Conservation (phyloP, 2,888 invertebrate genomes). For the Orchesellides sinensis region DNA sequence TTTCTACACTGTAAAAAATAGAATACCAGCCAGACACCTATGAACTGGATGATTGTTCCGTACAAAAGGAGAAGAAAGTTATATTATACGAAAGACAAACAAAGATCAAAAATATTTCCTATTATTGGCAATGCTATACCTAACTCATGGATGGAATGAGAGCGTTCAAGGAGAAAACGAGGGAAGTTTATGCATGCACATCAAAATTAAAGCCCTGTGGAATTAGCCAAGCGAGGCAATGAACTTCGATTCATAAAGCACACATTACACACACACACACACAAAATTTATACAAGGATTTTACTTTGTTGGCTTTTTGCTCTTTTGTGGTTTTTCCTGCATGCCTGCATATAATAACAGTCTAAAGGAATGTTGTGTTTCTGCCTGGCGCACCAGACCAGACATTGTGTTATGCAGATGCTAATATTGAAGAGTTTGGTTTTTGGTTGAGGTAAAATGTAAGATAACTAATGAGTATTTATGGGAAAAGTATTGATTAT, state of each 20-base stretch:
- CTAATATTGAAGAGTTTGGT: background rate
- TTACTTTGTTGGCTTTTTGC: background rate
- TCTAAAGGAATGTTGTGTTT: too few species aligned
- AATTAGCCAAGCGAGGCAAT: slow-evolving; percentile 56
- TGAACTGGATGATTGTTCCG: background rate
- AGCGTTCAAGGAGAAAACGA: slow-evolving; percentile 39
- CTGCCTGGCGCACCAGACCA: too few species aligned
- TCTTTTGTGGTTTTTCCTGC: background rate
- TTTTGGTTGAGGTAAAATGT: background rate
- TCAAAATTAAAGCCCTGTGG: slow-evolving; percentile 52
- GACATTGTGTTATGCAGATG: too few species aligned
- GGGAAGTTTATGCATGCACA: slow-evolving; percentile 41
- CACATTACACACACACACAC: too few species aligned
- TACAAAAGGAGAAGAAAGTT: too few species aligned
- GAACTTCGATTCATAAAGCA: slow-evolving; percentile 42
- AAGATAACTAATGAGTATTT: slow-evolving; percentile 66
- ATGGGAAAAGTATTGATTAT: slow-evolving; percentile 65
- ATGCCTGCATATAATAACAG: too few species aligned
- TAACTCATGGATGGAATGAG: slow-evolving; percentile 12
- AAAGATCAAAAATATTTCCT: slow-evolving; percentile 30
- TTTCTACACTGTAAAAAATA: background rate
- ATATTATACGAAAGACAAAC: slow-evolving; percentile 31
- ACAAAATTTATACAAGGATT: background rate
- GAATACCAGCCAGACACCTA: background rate
- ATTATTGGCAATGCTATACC: background rate